Conservation (phyloP, 2,797 vertebrate genomes). For the Coregonus ussuriensis region DNA sequence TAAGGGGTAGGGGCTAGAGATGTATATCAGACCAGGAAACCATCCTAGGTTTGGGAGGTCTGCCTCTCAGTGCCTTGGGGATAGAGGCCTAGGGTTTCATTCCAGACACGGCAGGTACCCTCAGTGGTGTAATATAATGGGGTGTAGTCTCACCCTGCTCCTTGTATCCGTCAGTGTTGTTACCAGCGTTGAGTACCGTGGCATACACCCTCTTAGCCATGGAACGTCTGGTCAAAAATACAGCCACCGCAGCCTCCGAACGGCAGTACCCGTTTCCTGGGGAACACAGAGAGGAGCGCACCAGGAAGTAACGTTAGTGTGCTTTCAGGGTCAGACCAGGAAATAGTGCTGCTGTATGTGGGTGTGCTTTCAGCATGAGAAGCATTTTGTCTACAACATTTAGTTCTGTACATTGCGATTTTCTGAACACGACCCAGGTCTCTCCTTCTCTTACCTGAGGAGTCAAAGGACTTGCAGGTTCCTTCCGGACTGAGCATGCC, state of each 20-base stretch:
- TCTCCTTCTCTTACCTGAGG: constrained; percentile 75
- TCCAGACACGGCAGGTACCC: neutral
- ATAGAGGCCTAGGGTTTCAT: neutral
- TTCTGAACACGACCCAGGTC: neutral
- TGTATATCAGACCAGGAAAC: too few species aligned
- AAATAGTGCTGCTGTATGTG: neutral
- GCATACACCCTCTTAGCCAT: constrained; percentile 89
- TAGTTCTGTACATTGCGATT: neutral
- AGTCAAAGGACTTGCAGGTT: constrained; percentile 90
- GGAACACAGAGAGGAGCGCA: neutral
- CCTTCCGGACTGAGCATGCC: constrained; percentile 93
- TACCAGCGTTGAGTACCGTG: constrained; percentile 88
- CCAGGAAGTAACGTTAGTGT: neutral
- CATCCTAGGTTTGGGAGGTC: too few species aligned
- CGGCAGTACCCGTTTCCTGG: constrained; percentile 94
- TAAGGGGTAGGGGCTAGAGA: too few species aligned
- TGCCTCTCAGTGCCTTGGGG: too few species aligned
- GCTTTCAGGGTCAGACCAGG: neutral
- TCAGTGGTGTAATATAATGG: neutral
- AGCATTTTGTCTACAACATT: neutral
- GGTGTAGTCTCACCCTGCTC: constrained; percentile 84
- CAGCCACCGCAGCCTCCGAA: constrained; percentile 86
- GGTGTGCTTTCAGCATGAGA: neutral
- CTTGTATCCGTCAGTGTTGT: constrained; percentile 95
- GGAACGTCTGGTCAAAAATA: constrained; percentile 86